These are phyloP conservation scores for Crambe crambe DNA, from an alignment of 37 sponge, comb jelly and placozoan genomes.

Conservation along the genomic window DNA sequence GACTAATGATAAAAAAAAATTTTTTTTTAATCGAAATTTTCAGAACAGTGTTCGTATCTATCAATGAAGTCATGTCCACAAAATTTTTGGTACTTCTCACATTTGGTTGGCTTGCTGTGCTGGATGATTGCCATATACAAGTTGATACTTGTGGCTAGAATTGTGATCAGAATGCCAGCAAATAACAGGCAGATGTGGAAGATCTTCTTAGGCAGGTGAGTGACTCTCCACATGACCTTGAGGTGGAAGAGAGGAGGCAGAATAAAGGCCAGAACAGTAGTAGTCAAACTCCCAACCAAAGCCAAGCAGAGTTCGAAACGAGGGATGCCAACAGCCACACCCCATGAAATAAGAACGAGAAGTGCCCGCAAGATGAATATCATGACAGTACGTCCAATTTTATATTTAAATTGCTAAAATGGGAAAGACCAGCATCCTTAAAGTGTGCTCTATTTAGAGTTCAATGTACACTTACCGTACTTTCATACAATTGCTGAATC, in stretches of 20 bases:
- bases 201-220: slow-evolving; percentile 9
- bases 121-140: slow-evolving; percentile 67
- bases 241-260: slow-evolving; percentile 85
- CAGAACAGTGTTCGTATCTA: slow-evolving; percentile 10
- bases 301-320: slow-evolving; percentile 75
- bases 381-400: slow-evolving; percentile 7
- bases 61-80: slow-evolving; percentile 1
- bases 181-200: slow-evolving; percentile 62
- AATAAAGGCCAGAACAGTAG: slow-evolving; percentile 76
- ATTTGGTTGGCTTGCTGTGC: background rate
- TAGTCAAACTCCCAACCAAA: slow-evolving; percentile 78
- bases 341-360: slow-evolving; percentile 70
- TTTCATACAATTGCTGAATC: background rate
- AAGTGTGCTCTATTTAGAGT: background rate
- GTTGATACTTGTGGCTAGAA: slow-evolving; percentile 54
- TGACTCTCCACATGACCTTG: slow-evolving; percentile 38
- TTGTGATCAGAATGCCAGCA: slow-evolving; percentile 55
- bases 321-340: slow-evolving; percentile 70
- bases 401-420: background rate
- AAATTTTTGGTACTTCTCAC: background rate
- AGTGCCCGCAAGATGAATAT: slow-evolving; percentile 46
- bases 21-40: background rate
- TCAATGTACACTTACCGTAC: background rate
- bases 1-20: no score
- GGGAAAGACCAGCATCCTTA: background rate